phyloP scores from a whole-genome alignment of 2,113 vertebrate genomes.

The Aviceda subcristata region DNA sequence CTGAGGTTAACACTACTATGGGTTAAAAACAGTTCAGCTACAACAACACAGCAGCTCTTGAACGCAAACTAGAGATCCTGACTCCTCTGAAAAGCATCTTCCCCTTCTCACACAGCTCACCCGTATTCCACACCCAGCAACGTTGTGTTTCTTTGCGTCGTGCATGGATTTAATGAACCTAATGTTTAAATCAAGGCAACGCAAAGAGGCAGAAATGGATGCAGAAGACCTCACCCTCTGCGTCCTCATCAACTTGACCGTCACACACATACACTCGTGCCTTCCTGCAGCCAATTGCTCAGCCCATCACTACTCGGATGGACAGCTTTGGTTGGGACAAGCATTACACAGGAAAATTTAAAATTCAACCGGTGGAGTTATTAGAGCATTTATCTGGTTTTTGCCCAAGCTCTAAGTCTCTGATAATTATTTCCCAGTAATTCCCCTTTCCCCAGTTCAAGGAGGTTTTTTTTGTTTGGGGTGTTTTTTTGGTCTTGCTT shows the following conservation, averaged over 20 bases:
- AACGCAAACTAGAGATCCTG: accelerated
- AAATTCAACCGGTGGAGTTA: background rate
- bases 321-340: background rate
- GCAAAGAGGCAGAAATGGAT: background rate
- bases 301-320: accelerated
- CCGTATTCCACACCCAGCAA: background rate
- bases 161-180: background rate
- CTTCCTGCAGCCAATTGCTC: background rate
- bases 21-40: background rate
- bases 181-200: background rate
- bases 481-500: background rate
- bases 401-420: background rate
- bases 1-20: background rate
- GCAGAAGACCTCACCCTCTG: background rate
- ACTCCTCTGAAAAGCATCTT: background rate
- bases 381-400: too few species aligned
- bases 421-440: background rate
- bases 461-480: background rate
- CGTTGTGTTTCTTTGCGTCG: background rate
- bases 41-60: background rate
- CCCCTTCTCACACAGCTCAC: background rate
- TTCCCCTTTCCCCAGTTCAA: background rate
- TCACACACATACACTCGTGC: too few species aligned
- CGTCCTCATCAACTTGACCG: background rate
- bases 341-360: accelerated